Conservation (phyloP, 2,888 invertebrate species). For the Cheilosia impressa region DNA sequence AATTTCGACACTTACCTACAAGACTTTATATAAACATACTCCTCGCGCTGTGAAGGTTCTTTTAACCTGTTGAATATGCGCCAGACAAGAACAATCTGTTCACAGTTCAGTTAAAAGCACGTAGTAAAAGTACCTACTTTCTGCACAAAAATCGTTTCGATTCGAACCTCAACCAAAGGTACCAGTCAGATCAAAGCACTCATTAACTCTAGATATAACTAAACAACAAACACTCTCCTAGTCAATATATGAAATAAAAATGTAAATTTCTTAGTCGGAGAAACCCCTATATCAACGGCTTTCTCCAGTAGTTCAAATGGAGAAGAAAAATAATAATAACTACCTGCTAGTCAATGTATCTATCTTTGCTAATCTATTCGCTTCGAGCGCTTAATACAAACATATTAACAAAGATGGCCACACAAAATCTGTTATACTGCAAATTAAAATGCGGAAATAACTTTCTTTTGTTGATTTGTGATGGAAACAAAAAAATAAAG, state of each 20-base stretch:
- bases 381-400: slow-evolving; percentile 3
- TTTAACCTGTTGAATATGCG: no score
- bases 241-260: neutral
- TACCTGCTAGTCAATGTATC: neutral
- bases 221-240: neutral
- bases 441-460: slow-evolving; percentile 66
- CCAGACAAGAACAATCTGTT: neutral
- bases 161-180: no score
- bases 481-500: neutral
- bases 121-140: no score
- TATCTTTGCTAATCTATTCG: slow-evolving; percentile 11
- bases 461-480: slow-evolving; percentile 53
- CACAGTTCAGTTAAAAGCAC: no score
- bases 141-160: no score
- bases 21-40: no score
- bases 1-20: no score
- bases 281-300: neutral
- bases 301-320: neutral
- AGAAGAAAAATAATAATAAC: no score
- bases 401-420: slow-evolving; percentile 20
- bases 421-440: slow-evolving; percentile 49
- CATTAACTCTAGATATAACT: neutral
- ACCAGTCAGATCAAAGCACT: no score
- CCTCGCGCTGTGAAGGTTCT: no score
- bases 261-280: neutral